These are phyloP conservation scores for Falco biarmicus DNA, from an alignment of 2,797 vertebrate species.

Conservation along the genomic window DNA sequence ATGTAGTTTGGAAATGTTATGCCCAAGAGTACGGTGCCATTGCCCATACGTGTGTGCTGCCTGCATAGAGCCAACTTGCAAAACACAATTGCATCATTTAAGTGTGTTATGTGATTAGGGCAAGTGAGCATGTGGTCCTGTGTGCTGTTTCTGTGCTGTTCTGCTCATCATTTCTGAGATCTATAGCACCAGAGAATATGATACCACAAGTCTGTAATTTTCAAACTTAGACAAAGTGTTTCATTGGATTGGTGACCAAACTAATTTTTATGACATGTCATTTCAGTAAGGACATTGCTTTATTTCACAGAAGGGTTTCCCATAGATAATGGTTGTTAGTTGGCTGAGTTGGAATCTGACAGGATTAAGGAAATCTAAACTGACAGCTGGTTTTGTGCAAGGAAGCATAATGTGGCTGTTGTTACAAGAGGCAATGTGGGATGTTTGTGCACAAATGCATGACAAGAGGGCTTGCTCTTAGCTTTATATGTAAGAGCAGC, in stretches of 20 bases:
- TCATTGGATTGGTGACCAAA: conserved; percentile 71
- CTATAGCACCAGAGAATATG: background rate
- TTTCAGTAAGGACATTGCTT: conserved; percentile 73
- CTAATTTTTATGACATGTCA: conserved; percentile 78
- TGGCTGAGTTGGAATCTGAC: conserved; percentile 75
- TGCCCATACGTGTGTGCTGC: fast-evolving
- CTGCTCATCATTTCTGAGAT: conserved; percentile 16
- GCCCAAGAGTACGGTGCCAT: background rate
- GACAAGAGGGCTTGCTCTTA: conserved; percentile 62
- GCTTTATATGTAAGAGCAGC: conserved; percentile 46
- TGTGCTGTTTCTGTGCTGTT: background rate
- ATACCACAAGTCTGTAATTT: conserved; percentile 33
- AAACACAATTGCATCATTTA: background rate
- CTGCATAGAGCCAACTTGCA: background rate
- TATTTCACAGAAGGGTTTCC: conserved; percentile 77
- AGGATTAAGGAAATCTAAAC: conserved; percentile 82
- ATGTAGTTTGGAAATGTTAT: background rate
- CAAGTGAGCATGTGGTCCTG: background rate
- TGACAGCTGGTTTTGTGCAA: conserved; percentile 81
- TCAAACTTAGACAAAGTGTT: conserved; percentile 65
- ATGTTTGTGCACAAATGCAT: conserved; percentile 70
- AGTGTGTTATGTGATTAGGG: background rate
- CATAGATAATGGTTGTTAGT: conserved; percentile 73
- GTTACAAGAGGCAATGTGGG: conserved; percentile 70
- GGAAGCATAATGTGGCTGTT: conserved; percentile 77